These are phyloP conservation scores for Alaudala cheleensis DNA, from an alignment of 2,113 vertebrate species.

Conservation along the genomic window DNA sequence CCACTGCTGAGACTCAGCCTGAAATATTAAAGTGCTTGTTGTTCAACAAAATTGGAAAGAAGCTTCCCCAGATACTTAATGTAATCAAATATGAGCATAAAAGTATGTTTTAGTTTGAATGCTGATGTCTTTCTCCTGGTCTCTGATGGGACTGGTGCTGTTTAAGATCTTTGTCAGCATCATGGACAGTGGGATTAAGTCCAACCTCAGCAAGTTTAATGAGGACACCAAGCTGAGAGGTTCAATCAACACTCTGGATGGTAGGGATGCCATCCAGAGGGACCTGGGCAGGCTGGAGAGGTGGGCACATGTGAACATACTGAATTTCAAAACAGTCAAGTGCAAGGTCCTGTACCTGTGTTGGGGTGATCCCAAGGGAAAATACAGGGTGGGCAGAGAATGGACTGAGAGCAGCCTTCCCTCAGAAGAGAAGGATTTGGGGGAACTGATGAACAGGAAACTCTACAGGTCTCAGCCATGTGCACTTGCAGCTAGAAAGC, in stretches of 20 bases:
- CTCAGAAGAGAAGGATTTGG: neutral
- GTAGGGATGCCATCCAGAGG: neutral
- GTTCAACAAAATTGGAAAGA: neutral
- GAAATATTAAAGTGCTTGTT: conserved; percentile 1
- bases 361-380: fast-evolving
- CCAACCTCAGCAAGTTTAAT: neutral
- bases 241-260: neutral
- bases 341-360: neutral
- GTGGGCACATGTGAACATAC: neutral
- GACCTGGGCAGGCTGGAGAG: neutral
- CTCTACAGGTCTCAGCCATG: neutral
- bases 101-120: neutral
- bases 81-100: neutral
- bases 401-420: neutral
- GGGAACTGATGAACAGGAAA: neutral
- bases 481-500: neutral
- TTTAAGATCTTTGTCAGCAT: neutral
- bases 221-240: neutral
- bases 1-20: neutral
- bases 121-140: neutral
- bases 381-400: neutral
- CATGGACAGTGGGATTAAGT: neutral
- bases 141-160: neutral
- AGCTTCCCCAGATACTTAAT: neutral
- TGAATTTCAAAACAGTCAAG: neutral